Percentiles rank a stretch among this genome's conserved stretches.
These are phyloP conservation scores for Megaustenia siamemsis DNA, from an alignment of 2,888 invertebrate species.

Conservation along the genomic window DNA sequence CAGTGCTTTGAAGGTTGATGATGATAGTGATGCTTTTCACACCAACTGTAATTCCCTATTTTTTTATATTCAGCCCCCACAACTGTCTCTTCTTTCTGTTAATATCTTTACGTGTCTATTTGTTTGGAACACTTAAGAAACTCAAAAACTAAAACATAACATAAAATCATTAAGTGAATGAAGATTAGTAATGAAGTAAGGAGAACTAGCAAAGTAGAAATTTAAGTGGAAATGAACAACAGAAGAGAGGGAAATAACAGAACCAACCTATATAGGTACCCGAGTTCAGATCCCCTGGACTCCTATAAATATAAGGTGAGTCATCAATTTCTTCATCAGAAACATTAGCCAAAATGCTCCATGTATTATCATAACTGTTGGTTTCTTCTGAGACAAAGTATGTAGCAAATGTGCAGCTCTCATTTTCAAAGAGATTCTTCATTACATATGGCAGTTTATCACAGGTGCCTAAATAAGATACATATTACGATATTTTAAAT, in stretches of 20 bases:
- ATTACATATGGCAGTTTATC: neutral
- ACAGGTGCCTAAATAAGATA: neutral
- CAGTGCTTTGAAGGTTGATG: too few relatives aligned
- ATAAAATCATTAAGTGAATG: neutral
- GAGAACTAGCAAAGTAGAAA: neutral
- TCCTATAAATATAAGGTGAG: conserved; percentile 31
- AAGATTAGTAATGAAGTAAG: neutral
- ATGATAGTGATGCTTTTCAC: too few relatives aligned
- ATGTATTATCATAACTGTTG: conserved; percentile 10
- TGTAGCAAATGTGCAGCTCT: neutral
- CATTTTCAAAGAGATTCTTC: neutral
- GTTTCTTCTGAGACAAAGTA: conserved; percentile 19
- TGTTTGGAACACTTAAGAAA: too few relatives aligned
- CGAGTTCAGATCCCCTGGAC: neutral
- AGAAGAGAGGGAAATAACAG: too few relatives aligned
- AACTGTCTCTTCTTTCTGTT: too few relatives aligned
- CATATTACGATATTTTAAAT: neutral
- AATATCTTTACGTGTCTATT: too few relatives aligned
- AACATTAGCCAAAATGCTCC: neutral
- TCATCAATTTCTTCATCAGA: conserved; percentile 14
- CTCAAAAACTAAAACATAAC: too few relatives aligned
- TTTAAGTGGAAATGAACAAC: too few relatives aligned
- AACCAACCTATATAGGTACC: neutral
- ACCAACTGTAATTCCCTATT: too few relatives aligned
- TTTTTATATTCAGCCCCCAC: too few relatives aligned